phyloP scores from a whole-genome alignment of 2,113 vertebrate species.

The Hyperopisus bebe region DNA sequence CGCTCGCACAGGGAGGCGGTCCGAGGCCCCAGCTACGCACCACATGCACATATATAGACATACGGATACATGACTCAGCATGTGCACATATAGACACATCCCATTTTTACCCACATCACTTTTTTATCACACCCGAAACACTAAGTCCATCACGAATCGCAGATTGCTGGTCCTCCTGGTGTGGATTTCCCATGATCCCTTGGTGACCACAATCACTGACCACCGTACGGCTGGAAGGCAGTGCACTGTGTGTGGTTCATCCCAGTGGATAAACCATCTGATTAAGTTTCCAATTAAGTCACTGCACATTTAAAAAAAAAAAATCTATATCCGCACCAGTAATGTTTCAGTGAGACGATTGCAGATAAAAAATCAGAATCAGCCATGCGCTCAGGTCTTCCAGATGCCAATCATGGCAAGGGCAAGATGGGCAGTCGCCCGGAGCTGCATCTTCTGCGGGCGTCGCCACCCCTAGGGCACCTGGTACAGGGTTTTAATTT shows the following conservation, averaged over 20 bases:
- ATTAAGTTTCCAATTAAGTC: neutral
- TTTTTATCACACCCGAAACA: neutral
- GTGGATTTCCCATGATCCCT: neutral
- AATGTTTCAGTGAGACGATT: neutral
- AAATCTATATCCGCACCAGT: neutral
- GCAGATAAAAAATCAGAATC: neutral
- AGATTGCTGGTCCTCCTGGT: neutral
- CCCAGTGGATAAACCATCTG: neutral
- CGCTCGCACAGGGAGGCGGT: neutral
- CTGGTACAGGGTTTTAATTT: neutral
- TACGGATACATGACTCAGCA: neutral
- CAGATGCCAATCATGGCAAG: neutral
- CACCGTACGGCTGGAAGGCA: neutral
- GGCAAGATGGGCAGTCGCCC: neutral
- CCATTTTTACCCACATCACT: neutral
- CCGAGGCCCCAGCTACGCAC: neutral
- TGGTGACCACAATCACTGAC: neutral
- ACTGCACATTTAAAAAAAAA: neutral
- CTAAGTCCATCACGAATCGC: neutral
- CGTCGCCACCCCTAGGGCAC: neutral
- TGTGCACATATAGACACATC: neutral
- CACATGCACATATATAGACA: neutral
- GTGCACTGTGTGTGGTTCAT: neutral
- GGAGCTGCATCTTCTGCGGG: neutral
- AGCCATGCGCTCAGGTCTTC: neutral